Base-by-base conservation (phyloP, 2,888 invertebrate genomes). In the Melieria picta region DNA sequence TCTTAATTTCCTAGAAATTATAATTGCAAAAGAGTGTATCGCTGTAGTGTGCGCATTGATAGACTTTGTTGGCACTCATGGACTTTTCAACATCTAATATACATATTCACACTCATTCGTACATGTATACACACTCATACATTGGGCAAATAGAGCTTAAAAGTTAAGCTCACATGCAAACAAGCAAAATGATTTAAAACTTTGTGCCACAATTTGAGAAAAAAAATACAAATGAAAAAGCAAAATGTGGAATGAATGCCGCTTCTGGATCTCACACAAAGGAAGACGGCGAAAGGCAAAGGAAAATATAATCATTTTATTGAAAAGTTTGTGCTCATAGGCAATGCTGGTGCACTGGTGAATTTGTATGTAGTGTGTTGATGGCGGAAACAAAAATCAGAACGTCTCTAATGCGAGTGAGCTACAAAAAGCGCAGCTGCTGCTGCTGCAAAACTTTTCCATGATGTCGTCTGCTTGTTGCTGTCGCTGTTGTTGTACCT, bases 131-230 rank as follows among this genome's bases (percentile, higher is more conserved):
- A 58, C 45, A 43, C 43, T 43, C 48, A 65, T 7, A 63, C 30
- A 52, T 48, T 57, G 46, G 52, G 55, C 46, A 71, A 65, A 71
- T 64, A 16, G n/a, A 45, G 60, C 60, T 52, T 58, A 52, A 30
- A 67, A 60, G 42, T 67, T 30, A 67, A 67, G 52, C 7, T 67
- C 13, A 11, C 45, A 50, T 67, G 47, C 46, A 48, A 52, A 60
- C 60, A 67, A 43, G 45, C 7, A 66, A 67, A 60, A 30, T 60
- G 7, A 60, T 67, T 52, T 50, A 50, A 67, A 67, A 67, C 50
- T 52, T 67, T 48, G 10, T 50, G 60, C 56, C 43, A 56, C 60
- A 50, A 52, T 11, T 52, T 11, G 9, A 13, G 43, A 66, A 48
- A 7, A 62, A 3, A 48, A 48, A 47, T 6, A 4, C 5, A 13